phyloP scores from a whole-genome alignment of 2,113 vertebrate species.

The Connochaetes taurinus region DNA sequence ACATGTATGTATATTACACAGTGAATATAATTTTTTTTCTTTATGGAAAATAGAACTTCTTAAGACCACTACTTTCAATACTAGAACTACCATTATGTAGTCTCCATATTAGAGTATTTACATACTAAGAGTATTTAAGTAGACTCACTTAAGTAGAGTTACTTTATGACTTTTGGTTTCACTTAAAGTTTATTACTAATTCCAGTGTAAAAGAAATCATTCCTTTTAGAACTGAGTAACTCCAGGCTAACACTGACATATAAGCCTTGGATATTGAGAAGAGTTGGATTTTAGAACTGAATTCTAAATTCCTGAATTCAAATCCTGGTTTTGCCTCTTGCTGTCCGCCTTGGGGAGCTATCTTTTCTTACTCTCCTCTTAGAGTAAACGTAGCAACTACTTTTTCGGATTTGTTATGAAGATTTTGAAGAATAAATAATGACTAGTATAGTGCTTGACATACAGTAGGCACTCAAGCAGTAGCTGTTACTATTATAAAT shows the following conservation, averaged over 20 bases:
- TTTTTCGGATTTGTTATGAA: background rate
- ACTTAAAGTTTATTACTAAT: constrained; percentile 25
- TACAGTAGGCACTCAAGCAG: background rate
- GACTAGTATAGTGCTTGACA: background rate
- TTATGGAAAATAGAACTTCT: background rate
- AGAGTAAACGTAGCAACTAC: background rate
- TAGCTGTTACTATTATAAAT: background rate
- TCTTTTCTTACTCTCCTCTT: background rate
- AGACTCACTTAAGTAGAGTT: background rate
- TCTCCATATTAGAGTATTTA: background rate
- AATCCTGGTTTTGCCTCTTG: background rate
- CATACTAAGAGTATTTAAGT: constrained; percentile 1
- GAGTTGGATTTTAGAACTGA: background rate
- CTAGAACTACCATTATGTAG: background rate
- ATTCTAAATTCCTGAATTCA: background rate
- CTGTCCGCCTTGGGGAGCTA: background rate
- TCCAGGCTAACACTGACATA: background rate
- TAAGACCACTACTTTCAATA: background rate
- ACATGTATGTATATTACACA: background rate
- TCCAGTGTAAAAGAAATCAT: background rate
- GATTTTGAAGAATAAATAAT: background rate
- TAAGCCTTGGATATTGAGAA: background rate
- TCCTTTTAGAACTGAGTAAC: constrained; percentile 20
- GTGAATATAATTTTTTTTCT: background rate
- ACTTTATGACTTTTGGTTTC: background rate